Conservation (phyloP, 2,888 invertebrate genomes). For the Elysia crispata region DNA sequence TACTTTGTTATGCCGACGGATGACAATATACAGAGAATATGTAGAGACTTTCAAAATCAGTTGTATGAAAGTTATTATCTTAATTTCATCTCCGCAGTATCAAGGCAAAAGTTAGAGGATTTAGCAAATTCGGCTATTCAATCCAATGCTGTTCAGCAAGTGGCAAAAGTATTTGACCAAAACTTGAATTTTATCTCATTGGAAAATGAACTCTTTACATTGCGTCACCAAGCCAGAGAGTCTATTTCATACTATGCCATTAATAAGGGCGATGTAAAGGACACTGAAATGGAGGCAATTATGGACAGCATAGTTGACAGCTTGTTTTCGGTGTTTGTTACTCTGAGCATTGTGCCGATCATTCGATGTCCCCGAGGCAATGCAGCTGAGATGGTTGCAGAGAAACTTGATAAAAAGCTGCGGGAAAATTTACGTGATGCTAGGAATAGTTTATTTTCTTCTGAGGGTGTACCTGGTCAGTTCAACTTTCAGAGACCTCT, state of each 20-base stretch:
- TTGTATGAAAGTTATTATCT: constrained; percentile 96
- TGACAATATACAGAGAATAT: constrained; percentile 95
- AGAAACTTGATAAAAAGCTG: constrained; percentile 96
- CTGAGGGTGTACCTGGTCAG: constrained; percentile 80
- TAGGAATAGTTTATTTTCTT: constrained; percentile 93
- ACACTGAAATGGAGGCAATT: constrained; percentile 95
- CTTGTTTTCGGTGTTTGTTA: constrained; percentile 98
- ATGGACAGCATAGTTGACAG: constrained; percentile 97
- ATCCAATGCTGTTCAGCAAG: constrained; percentile 91
- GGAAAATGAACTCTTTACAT: constrained; percentile 97
- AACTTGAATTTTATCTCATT: constrained; percentile 98
- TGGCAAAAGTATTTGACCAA: constrained; percentile 97
- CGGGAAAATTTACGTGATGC: constrained; percentile 97
- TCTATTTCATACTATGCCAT: constrained; percentile 95
- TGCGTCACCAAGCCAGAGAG: constrained; percentile 95
- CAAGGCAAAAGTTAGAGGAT: constrained; percentile 95
- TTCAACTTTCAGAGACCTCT: constrained; percentile 93
- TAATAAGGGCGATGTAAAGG: constrained; percentile 94
- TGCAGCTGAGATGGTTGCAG: constrained; percentile 98
- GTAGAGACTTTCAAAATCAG: constrained; percentile 86
- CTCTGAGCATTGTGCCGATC: constrained; percentile 93
- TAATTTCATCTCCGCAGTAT: constrained; percentile 93
- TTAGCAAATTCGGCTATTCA: constrained; percentile 94
- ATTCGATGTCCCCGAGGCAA: constrained; percentile 95
- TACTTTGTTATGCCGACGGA: constrained; percentile 98